Conservation (phyloP, 1,140 invertebrate genomes). For the Leptinotarsa lineolata region DNA sequence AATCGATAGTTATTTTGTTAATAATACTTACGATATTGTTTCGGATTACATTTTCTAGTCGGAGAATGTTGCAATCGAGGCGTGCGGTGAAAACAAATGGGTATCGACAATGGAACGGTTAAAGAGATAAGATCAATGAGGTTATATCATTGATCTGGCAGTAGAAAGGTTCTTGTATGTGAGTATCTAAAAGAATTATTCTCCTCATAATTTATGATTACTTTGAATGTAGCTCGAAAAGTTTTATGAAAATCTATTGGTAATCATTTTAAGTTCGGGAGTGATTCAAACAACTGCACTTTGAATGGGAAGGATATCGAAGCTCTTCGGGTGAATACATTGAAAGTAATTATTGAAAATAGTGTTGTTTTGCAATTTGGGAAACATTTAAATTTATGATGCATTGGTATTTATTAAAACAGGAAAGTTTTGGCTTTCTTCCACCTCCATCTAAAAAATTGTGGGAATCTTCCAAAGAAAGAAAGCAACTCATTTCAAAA, state of each 20-base stretch:
- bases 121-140: slow-evolving; percentile 6
- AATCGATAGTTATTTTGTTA: slow-evolving; percentile 9
- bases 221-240: background rate
- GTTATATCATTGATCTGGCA: slow-evolving; percentile 8
- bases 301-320: no score
- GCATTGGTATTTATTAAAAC: no score
- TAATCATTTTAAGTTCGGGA: no score
- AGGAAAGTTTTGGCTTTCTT: no score
- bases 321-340: no score
- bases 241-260: background rate
- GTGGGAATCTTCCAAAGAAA: no score
- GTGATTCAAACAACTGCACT: no score
- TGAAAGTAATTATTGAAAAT: no score
- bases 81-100: slow-evolving; percentile 7
- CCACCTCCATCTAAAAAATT: no score
- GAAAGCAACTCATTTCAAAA: no score
- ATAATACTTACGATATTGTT: background rate
- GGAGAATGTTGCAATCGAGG: slow-evolving; percentile 5
- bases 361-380: no score
- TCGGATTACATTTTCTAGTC: slow-evolving; percentile 6
- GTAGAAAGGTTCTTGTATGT: background rate
- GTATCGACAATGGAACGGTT: slow-evolving; percentile 5
- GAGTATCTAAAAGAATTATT: background rate
- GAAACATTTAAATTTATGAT: no score
- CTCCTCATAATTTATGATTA: background rate